phyloP scores from a whole-genome alignment of 2,888 invertebrate genomes.

The Diachrysia chrysitis region DNA sequence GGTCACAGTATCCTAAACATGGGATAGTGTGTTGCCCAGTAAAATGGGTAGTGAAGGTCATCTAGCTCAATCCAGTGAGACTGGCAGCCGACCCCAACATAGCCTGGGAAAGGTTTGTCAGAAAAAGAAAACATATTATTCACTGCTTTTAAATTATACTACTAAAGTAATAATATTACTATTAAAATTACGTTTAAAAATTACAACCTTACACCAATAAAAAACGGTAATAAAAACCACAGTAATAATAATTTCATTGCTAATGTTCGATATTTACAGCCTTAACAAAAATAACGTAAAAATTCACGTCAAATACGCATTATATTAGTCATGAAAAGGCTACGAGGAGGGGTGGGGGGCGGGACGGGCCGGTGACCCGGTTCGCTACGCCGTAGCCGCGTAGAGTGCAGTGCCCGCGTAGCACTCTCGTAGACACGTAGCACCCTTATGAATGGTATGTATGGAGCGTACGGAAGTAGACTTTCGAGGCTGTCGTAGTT shows the following conservation, averaged over 20 bases:
- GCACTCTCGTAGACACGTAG: constrained; percentile 68
- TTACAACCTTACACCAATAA: constrained; percentile 15
- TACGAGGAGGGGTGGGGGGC: constrained; percentile 50
- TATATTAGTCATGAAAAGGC: constrained; percentile 52
- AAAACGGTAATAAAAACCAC: constrained; percentile 28
- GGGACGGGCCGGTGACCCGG: constrained; percentile 77
- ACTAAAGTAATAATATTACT: background rate
- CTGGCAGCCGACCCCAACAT: too few species aligned
- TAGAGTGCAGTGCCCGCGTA: constrained; percentile 84
- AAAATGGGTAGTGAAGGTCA: too few species aligned
- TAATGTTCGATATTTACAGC: constrained; percentile 43
- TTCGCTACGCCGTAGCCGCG: constrained; percentile 65
- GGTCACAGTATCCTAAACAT: too few species aligned
- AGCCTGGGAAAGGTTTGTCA: too few species aligned
- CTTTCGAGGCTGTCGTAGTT: constrained; percentile 37
- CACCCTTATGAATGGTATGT: constrained; percentile 60
- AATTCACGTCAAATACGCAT: constrained; percentile 54
- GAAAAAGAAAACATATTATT: background rate
- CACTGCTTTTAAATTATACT: background rate
- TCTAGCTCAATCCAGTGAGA: too few species aligned
- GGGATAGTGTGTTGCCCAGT: too few species aligned
- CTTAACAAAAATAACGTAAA: constrained; percentile 42
- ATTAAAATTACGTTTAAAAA: constrained; percentile 12
- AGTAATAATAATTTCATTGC: constrained; percentile 42
- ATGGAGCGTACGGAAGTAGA: constrained; percentile 46